Percentiles rank a stretch among this genome's conserved stretches.
Conservation (phyloP, 2,113 vertebrate genomes). For the Paracanthobrama guichenoti region DNA sequence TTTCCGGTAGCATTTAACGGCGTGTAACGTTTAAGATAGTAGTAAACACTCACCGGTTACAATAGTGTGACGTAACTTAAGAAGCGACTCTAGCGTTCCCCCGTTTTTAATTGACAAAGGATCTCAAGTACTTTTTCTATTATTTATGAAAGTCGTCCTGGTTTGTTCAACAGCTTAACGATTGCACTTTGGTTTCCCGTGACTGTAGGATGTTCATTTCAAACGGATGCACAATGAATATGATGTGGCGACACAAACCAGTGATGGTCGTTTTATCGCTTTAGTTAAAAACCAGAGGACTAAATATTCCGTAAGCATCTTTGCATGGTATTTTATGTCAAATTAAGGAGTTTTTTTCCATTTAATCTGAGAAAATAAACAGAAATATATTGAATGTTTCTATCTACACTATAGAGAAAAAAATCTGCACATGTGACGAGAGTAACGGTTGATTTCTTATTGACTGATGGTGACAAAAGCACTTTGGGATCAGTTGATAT, state of each 20-base stretch:
- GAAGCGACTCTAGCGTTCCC: conserved; percentile 64
- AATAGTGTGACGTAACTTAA: conserved; percentile 69
- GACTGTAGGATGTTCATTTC: conserved; percentile 61
- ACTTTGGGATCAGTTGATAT: conserved; percentile 71
- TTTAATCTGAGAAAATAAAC: conserved; percentile 45
- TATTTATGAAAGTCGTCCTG: conserved; percentile 60
- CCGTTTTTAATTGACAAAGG: conserved; percentile 50
- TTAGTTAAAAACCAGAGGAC: conserved; percentile 47
- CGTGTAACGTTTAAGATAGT: conserved; percentile 70
- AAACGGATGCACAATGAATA: conserved; percentile 53
- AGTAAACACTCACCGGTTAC: conserved; percentile 70
- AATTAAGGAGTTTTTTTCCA: conserved; percentile 49
- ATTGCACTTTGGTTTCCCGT: conserved; percentile 71
- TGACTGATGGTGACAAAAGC: conserved; percentile 65
- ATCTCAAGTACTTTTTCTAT: conserved; percentile 64
- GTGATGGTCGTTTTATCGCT: conserved; percentile 52
- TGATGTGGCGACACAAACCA: conserved; percentile 42
- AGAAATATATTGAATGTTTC: conserved; percentile 72
- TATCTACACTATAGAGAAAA: conserved; percentile 53
- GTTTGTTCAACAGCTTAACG: conserved; percentile 63
- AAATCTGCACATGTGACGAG: conserved; percentile 58
- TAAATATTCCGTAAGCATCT: conserved; percentile 62
- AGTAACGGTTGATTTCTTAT: conserved; percentile 41
- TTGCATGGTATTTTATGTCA: conserved; percentile 65
- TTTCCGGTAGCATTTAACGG: conserved; percentile 72